phyloP scores from a whole-genome alignment of 1,140 invertebrate species.

The Protaetia brevitarsis region DNA sequence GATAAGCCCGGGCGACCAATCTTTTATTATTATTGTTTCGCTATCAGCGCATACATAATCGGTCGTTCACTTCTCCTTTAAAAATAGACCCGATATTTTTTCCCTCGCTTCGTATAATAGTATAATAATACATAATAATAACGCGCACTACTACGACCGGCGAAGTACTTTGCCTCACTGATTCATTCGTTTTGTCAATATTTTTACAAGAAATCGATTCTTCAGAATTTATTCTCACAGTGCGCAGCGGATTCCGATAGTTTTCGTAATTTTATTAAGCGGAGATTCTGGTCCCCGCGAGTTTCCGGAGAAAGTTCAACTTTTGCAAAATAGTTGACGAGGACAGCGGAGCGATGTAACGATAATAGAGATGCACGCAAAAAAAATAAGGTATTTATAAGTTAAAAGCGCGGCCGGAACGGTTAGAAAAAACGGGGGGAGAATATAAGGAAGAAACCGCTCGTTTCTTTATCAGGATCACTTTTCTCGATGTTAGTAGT shows the following conservation, averaged over 20 bases:
- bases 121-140: not conserved
- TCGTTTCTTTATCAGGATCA: not conserved
- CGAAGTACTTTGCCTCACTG: constrained; percentile 6
- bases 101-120: not conserved
- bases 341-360: no score
- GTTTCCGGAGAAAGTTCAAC: no score
- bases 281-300: no score
- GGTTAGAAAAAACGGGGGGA: not conserved
- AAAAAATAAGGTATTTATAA: no score
- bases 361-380: no score
- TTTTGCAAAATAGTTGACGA: no score
- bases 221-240: no score
- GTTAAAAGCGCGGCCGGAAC: no score
- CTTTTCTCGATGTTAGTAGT: constrained; percentile 21
- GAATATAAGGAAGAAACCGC: not conserved
- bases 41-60: constrained; percentile 34
- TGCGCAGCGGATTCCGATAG: no score
- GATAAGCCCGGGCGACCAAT: not conserved
- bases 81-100: constrained; percentile 37
- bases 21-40: constrained; percentile 34
- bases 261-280: no score
- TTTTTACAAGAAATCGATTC: no score
- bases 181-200: constrained; percentile 12
- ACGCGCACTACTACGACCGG: not conserved
- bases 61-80: constrained; percentile 45